Base-by-base conservation (phyloP, 1,140 invertebrate species). In the Euura saliciscinereae region DNA sequence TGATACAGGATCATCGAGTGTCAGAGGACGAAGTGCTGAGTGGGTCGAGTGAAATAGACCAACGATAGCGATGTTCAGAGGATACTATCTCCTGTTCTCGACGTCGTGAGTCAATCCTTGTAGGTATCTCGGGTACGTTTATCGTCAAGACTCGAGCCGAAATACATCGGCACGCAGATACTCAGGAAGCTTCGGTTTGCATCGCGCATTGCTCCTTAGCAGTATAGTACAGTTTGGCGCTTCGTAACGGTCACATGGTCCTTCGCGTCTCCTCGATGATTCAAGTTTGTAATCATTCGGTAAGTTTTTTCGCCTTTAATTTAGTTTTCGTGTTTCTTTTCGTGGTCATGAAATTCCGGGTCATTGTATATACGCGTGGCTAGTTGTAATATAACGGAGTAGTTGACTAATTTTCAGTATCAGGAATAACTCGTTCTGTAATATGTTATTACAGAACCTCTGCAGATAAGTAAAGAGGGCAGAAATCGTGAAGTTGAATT, bases 171-270 rank as follows among this genome's bases (percentile, higher is more conserved):
- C 8, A 8, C 13, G 51, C 51, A 11, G 51, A 59, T 8, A 59
- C 51, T 3, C 8, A n/a, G 13, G 5, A 59, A 59, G 8, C 5
- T 6, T 6, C 51, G 51, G 51, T n/a, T n/a, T 59, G 51, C 51
- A 59, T 67, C 66, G 66, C 66, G 66, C 13, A 67, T 67, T 67
- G 43, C 66, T 59, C 13, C 10, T 59, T 59, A n/a, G 10, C 13
- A n/a, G 51, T n/a, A n/a, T 59, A 59, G 51, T 59, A n/a, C 51
- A 59, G 51, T n/a, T n/a, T n/a, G 51, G 10, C 51, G 51, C 51
- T 59, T 59, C 51, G 51, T 59, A 59, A 59, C 51, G 51, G 28
- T 67, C 66, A 67, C 66, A 67, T 67, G 66, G 66, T n/a, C 28
- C 66, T 67, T 44, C 8, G 10, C 13, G 66, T 67, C 13, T 67